Evolutionary conservation across 2,113 vertebrate genomes (phyloP).

Genomic region (Chrysochloris asiatica): DNA sequence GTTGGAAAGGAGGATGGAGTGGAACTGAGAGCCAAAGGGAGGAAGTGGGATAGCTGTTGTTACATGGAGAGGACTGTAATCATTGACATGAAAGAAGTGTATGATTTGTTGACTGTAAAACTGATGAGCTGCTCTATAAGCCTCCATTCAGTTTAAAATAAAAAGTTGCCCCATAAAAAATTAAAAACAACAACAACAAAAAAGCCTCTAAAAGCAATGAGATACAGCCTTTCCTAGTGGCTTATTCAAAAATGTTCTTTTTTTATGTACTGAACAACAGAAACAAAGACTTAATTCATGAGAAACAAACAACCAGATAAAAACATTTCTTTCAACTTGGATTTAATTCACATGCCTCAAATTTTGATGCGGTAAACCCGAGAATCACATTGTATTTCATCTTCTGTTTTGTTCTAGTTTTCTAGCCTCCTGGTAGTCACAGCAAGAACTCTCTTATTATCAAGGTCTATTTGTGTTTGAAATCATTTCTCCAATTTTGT

Average conservation of each 20-base stretch:
- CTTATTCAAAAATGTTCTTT: background rate
- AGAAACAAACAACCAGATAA: background rate
- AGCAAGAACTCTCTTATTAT: background rate
- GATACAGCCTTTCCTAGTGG: background rate
- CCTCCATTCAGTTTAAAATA: too few species aligned
- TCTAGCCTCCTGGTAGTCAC: background rate
- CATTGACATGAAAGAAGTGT: too few species aligned
- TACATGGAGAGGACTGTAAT: too few species aligned
- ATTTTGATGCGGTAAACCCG: background rate
- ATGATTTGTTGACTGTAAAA: too few species aligned
- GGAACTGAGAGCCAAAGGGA: too few species aligned
- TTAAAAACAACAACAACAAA: background rate
- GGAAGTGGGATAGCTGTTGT: too few species aligned
- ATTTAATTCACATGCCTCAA: background rate
- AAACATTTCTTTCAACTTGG: background rate
- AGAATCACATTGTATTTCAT: background rate
- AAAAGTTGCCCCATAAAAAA: too few species aligned
- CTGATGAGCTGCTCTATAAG: too few species aligned
- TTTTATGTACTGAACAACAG: background rate
- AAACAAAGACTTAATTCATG: too few species aligned
- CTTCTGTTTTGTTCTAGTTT: too few species aligned
- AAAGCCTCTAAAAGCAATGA: background rate
- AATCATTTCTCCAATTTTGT: background rate
- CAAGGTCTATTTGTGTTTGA: background rate
- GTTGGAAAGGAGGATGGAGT: too few species aligned